These are phyloP conservation scores for Platorchestia sp. DNA, from an alignment of 1,140 invertebrate genomes.

Conservation along the genomic window DNA sequence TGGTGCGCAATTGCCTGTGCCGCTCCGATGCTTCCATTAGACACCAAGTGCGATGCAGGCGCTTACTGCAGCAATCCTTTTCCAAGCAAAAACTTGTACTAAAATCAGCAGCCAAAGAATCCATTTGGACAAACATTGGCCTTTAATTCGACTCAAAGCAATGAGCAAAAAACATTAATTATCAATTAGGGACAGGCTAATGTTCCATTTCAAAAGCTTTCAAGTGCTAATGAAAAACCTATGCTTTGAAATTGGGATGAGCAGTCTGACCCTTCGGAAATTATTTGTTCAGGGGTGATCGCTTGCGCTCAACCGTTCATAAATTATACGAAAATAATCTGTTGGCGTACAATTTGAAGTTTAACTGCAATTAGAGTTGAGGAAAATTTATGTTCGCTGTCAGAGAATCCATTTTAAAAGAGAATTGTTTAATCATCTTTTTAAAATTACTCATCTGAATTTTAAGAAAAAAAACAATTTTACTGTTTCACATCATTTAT, in stretches of 20 bases:
- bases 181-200: conserved; percentile 43
- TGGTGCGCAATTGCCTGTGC: not conserved
- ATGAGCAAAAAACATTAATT: conserved; percentile 13
- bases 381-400: not conserved
- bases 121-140: conserved; percentile 39
- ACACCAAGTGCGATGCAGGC: not conserved
- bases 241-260: not conserved
- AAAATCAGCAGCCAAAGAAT: conserved; percentile 20
- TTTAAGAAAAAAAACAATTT: not conserved
- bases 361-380: not conserved
- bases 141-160: conserved; percentile 16
- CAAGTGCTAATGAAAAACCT: not conserved
- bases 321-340: conserved; percentile 3
- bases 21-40: not conserved
- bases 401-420: not conserved
- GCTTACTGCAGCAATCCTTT: not conserved
- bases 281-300: conserved; percentile 6
- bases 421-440: not conserved
- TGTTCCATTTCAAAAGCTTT: conserved; percentile 38
- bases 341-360: not conserved
- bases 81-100: not conserved
- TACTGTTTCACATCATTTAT: no score
- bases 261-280: not conserved
- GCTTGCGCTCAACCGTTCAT: not conserved
- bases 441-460: not conserved